phyloP scores from a whole-genome alignment of 2,888 invertebrate genomes.

The Papilio protenor region DNA sequence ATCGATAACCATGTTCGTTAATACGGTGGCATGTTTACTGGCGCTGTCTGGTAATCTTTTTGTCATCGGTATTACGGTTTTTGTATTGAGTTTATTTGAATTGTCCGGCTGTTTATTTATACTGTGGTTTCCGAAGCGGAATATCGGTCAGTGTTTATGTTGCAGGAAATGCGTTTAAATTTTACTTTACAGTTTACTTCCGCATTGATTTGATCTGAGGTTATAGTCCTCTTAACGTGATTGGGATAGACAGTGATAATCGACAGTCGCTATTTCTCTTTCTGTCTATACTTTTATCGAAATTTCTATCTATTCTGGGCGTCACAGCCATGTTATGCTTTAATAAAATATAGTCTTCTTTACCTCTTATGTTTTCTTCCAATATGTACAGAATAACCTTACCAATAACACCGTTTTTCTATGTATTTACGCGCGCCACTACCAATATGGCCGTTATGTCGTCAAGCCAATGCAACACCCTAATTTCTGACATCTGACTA shows the following conservation, averaged over 20 bases:
- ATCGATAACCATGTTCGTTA: slow-evolving; percentile 20
- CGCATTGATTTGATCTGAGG: slow-evolving; percentile 1
- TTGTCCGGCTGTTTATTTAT: slow-evolving; percentile 33
- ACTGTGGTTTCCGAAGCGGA: neutral
- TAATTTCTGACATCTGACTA: too few species aligned
- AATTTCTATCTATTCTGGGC: too few species aligned
- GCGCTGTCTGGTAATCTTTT: slow-evolving; percentile 22
- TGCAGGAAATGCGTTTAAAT: slow-evolving; percentile 1
- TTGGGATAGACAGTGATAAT: neutral
- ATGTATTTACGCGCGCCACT: too few species aligned
- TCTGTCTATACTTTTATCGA: neutral
- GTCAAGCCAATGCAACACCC: too few species aligned
- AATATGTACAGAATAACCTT: too few species aligned
- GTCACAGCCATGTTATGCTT: too few species aligned
- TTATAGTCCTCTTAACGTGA: neutral
- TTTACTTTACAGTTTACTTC: neutral
- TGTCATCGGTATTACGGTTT: slow-evolving; percentile 34
- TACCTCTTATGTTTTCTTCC: too few species aligned
- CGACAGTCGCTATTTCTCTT: neutral
- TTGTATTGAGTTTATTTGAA: slow-evolving; percentile 25
- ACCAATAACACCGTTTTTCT: too few species aligned
- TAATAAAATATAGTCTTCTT: too few species aligned
- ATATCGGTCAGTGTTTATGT: slow-evolving; percentile 27
- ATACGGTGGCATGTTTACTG: slow-evolving; percentile 21
- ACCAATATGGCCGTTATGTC: too few species aligned